Conservation (phyloP, 2,113 vertebrate species). For the Siniperca knerii region DNA sequence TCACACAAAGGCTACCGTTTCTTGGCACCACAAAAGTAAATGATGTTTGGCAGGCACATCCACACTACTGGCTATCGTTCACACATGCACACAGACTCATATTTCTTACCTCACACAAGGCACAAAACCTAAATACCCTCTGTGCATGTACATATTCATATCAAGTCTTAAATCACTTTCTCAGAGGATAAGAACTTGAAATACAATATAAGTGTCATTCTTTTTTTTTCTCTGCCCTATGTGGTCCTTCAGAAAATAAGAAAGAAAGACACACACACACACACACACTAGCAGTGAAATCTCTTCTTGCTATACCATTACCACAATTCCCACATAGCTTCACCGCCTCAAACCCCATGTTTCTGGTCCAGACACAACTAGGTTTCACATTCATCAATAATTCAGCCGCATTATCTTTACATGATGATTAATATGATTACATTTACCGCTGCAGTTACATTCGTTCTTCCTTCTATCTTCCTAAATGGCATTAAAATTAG, state of each 20-base stretch:
- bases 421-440: slow-evolving; percentile 68
- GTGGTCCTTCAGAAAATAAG: neutral
- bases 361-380: slow-evolving; percentile 50
- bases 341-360: slow-evolving; percentile 9
- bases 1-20: slow-evolving; percentile 74
- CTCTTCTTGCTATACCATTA: slow-evolving; percentile 16
- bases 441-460: slow-evolving; percentile 48
- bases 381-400: slow-evolving; percentile 70
- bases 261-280: neutral
- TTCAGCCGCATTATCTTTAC: slow-evolving; percentile 72
- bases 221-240: neutral
- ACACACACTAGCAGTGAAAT: slow-evolving; percentile 5
- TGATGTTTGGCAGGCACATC: slow-evolving; percentile 75
- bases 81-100: slow-evolving; percentile 31
- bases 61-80: slow-evolving; percentile 57
- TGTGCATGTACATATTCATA: neutral
- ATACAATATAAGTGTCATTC: neutral
- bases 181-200: slow-evolving; percentile 4
- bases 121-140: slow-evolving; percentile 5
- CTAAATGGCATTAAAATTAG: slow-evolving; percentile 73
- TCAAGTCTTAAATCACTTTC: neutral
- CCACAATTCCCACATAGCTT: slow-evolving; percentile 12
- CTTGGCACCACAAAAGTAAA: slow-evolving; percentile 72
- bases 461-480: slow-evolving; percentile 43
- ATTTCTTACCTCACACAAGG: slow-evolving; percentile 4